A percentile compares a stretch with the other conserved stretches of the same genome.
Evolutionary conservation across 2,888 invertebrate species (phyloP).

Genomic region (Uropetala carovei): DNA sequence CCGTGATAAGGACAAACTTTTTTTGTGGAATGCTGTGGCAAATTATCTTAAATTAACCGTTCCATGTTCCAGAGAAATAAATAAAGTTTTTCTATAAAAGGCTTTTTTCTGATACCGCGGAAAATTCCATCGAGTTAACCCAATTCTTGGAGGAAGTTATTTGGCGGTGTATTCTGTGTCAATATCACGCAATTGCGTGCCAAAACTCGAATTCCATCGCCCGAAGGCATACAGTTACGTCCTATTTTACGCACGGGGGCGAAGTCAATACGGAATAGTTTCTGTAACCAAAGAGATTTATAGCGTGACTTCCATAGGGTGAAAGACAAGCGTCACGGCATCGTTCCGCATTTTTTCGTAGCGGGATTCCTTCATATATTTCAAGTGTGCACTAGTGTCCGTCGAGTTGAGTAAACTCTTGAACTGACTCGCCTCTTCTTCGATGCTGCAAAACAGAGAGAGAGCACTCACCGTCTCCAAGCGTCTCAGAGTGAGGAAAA

Average conservation of each 20-base stretch:
- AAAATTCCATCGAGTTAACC: not conserved
- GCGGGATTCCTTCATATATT: not conserved
- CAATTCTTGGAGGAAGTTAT: not conserved
- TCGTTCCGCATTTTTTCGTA: not conserved
- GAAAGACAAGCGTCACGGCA: not conserved
- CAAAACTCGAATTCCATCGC: not conserved
- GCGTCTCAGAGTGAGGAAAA: too few relatives aligned
- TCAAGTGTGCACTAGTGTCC: not conserved
- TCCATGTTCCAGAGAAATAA: not conserved
- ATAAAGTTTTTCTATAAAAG: not conserved
- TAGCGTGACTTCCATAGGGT: not conserved
- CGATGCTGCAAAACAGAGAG: too few relatives aligned
- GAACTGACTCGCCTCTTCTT: not conserved
- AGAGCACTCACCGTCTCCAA: too few relatives aligned
- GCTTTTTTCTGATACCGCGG: not conserved
- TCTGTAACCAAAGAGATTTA: not conserved
- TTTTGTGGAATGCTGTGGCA: not conserved
- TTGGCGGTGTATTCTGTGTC: slow-evolving; percentile 18
- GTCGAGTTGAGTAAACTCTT: not conserved
- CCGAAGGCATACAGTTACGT: not conserved
- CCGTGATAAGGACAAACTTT: not conserved
- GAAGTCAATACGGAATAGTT: not conserved
- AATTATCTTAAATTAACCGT: not conserved
- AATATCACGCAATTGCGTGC: slow-evolving; percentile 12
- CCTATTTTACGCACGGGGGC: slow-evolving; percentile 1